Evolutionary conservation across 2,888 invertebrate species (phyloP).

Genomic region (Dasysyrphus albostriatus): DNA sequence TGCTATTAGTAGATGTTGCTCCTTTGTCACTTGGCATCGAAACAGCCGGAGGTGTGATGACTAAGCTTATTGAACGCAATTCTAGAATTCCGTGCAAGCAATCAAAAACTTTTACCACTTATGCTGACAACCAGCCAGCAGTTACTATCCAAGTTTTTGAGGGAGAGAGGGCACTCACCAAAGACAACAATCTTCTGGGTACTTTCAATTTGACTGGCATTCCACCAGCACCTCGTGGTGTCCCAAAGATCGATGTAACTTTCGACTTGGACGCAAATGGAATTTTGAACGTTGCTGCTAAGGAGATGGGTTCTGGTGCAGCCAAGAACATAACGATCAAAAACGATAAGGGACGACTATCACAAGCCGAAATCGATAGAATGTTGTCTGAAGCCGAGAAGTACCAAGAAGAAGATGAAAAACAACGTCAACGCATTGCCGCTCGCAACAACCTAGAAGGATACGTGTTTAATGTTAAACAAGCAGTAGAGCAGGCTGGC

Average conservation of each 20-base stretch:
- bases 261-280: conserved; percentile 95
- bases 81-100: conserved; percentile 89
- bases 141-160: conserved; percentile 90
- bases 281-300: conserved; percentile 93
- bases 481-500: conserved; percentile 87
- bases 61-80: conserved; percentile 90
- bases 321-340: conserved; percentile 91
- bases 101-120: conserved; percentile 90
- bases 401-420: conserved; percentile 89
- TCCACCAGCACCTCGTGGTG: conserved; percentile 94
- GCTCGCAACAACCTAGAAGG: conserved; percentile 90
- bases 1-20: conserved; percentile 88
- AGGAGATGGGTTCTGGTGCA: conserved; percentile 87
- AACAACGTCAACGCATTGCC: conserved; percentile 88
- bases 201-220: conserved; percentile 98
- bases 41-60: conserved; percentile 92
- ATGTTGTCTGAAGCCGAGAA: conserved; percentile 90
- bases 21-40: conserved; percentile 90
- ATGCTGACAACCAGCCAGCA: conserved; percentile 91
- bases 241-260: conserved; percentile 93
- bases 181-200: conserved; percentile 96
- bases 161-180: conserved; percentile 94
- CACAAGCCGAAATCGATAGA: conserved; percentile 91
- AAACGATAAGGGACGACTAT: conserved; percentile 91
- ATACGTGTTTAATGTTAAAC: conserved; percentile 89